Percentiles rank a stretch among this genome's conserved stretches.
Evolutionary conservation across 2,113 vertebrate species (phyloP).

Genomic region (Plecturocebus donacophilus): DNA sequence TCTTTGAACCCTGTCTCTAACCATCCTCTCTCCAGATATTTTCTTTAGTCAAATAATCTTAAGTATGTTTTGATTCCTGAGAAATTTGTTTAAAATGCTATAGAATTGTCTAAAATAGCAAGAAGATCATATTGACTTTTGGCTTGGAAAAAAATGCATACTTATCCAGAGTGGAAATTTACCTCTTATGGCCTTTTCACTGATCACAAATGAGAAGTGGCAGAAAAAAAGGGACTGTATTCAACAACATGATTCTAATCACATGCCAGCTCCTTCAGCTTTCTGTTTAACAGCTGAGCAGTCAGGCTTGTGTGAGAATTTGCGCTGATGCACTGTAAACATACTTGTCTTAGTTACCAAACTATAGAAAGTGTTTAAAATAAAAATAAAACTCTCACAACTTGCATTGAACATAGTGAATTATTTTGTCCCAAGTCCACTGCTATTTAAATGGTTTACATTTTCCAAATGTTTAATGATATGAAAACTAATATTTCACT

Average conservation of each 20-base stretch:
- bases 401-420: neutral
- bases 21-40: neutral
- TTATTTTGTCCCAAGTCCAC: constrained; percentile 2
- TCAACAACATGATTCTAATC: neutral
- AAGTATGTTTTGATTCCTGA: neutral
- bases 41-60: neutral
- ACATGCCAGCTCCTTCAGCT: neutral
- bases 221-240: neutral
- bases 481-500: constrained; percentile 18
- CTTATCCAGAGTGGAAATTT: neutral
- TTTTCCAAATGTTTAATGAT: constrained; percentile 27
- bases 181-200: neutral
- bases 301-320: neutral
- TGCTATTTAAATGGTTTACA: constrained; percentile 45
- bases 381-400: neutral
- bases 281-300: neutral
- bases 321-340: neutral
- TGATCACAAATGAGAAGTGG: neutral
- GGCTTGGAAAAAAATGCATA: neutral
- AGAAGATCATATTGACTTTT: neutral
- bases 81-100: neutral
- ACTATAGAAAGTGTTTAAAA: neutral
- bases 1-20: neutral
- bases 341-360: neutral
- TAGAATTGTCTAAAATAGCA: neutral